Conservation (phyloP, 2,797 vertebrate species). For the Petrocephalus schoutedeni region DNA sequence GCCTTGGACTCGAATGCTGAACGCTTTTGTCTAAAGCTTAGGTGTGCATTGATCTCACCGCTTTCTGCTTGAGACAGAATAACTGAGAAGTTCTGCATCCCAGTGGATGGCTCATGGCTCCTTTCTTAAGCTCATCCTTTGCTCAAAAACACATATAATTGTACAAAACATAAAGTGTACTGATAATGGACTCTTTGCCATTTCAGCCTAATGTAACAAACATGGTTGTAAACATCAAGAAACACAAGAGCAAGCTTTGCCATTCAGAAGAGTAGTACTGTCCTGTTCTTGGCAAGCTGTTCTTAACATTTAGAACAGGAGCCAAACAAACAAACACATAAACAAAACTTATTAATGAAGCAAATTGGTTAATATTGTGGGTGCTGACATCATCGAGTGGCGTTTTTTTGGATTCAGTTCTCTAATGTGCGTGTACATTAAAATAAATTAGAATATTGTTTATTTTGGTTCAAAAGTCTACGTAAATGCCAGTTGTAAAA, state of each 20-base stretch:
- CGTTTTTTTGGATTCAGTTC: background rate
- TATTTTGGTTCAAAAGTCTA: background rate
- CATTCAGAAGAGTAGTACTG: background rate
- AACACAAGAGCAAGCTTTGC: background rate
- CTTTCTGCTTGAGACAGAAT: background rate
- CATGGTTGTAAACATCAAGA: background rate
- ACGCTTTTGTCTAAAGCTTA: background rate
- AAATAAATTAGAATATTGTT: background rate
- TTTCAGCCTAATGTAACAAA: background rate
- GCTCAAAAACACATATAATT: background rate
- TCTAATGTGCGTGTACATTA: background rate
- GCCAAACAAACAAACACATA: background rate
- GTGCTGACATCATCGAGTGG: background rate
- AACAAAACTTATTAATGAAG: background rate
- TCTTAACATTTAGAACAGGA: background rate
- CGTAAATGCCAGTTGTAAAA: background rate
- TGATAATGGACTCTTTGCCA: background rate
- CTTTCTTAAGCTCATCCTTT: background rate
- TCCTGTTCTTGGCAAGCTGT: background rate
- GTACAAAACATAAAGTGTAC: background rate
- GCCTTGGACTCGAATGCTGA: background rate
- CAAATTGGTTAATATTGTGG: background rate
- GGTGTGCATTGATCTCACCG: background rate
- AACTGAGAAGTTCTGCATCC: background rate
- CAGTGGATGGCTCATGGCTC: background rate